Evolutionary conservation across 2,113 vertebrate species (phyloP), one percentile per base, ranked within the genome.

Genomic region (Octodon degus): DNA sequence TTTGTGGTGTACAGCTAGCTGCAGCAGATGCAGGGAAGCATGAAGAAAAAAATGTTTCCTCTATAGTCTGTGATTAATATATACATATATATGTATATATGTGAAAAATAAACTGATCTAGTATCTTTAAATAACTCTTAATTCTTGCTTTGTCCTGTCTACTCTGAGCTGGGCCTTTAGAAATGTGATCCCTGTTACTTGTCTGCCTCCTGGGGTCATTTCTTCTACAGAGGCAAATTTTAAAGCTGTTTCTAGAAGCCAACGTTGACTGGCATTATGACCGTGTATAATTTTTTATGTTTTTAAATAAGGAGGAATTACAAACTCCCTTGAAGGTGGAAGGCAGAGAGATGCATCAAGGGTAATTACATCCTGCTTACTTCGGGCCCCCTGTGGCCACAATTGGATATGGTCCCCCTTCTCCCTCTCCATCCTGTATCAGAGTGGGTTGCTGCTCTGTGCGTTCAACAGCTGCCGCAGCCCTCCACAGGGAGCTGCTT

Each of bases 261-360:
- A 85, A 70, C 25, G n/a, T 34, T 47, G 53, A 14, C 50, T 60
- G 85, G n/a, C 40, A 72, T 96, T 50, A 68, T 32, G 14, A 93
- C 34, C 2, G 30, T 65, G 62, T 14, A n/a, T 7, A 34, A 53
- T 87, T 87, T 90, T 47, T 79, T 24, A 65, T 50, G 87, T 83
- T 90, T 96, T 91, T 50, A 70, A 89, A 25, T 67, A 47, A 91
- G n/a, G 50, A 93, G 34, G 63, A 93, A 60, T 86, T 93, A 86
- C 25, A 94, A 91, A 80, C 67, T 72, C 74, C 81, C 91, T 92
- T 84, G 84, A 96, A 76, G 30, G 65, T 89, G 82, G 62, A 43
- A 84, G 74, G 19, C 76, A 95, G 58, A 86, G 50, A 91, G 70
- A 50, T n/a, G 24, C 63, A 68, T 50, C 55, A 30, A 30, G 58